Evolutionary conservation across 2,797 vertebrate genomes (phyloP), one percentile per base, ranked within the genome.

Genomic region (Rhinichthys osculus): DNA sequence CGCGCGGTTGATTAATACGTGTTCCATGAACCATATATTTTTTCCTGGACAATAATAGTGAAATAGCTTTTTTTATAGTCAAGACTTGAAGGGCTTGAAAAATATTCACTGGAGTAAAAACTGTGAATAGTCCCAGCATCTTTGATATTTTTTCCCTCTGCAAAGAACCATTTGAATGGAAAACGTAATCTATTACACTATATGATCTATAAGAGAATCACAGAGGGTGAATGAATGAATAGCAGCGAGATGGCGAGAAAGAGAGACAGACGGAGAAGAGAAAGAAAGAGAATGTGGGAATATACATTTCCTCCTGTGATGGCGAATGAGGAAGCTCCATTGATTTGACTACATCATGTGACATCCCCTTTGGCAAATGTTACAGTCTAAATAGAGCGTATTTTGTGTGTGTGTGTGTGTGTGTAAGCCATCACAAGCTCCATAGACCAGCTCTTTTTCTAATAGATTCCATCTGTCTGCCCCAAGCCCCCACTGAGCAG

Each of bases 391-490:
- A 80, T 71, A 62, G 87, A 79, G 72, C 79, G 59, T 80, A 69
- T 35, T 78, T 52, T 71, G 38, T 83, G 79, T 30, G 70, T 14
- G 8, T 30, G 33, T 67, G 78, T 59, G 21, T 27, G 74, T 54
- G 13, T 82, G 80, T 71, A 33, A 84, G 78, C 66, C 52, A 86
- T 87, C 81, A 83, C 78, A 89, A 82, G 83, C 81, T 89, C 81
- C 70, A 88, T 74, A 85, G 74, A 86, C 71, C 77, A 83, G 69
- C 70, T 89, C 80, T 71, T 77, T 67, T 88, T 78, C 84, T 90
- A 88, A 88, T 88, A 83, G 86, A 87, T 86, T 90, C 89, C 87
- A 84, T 90, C 88, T 89, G 88, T 90, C 76, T 89, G 80, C 81
- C 86, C 82, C 70, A 82, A 81, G 87, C 89, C 86, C 88, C 86